Evolutionary conservation across 1,140 invertebrate genomes (phyloP), one percentile per base, ranked within the genome.

Genomic region (Camponotus vicinus): DNA sequence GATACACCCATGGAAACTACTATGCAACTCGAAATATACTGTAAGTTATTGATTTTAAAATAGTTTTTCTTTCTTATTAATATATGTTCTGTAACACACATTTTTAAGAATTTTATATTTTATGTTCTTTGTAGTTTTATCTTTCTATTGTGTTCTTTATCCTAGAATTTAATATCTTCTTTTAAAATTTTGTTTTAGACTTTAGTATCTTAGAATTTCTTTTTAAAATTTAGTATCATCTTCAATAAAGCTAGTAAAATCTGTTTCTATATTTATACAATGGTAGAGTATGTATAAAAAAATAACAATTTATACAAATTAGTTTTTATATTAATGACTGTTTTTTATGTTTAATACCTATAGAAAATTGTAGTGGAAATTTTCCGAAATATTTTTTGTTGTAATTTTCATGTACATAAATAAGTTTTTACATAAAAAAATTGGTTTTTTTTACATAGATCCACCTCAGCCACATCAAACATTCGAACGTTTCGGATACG

Each of bases 401-500:
- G 18, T 34, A 71, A n/a, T 42, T 13, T 32, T 42, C 15, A 71
- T 45, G 27, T 27, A 27, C 27, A 52, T 52, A 52, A 27, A 8
- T 57, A 32, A 11, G 57, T 82, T 71, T 42, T 6, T 34, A 21
- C n/a, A n/a, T n/a, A 42, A 83, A 18, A 4, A 37, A 42, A 3
- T 3, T 55, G 27, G 1, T 57, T 61, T 9, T 18, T 52, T 69
- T 40, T 40, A n/a, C 15, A 7, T 93, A 97, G 97, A 97, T 94
- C 94, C 96, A 2, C 97, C 97, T 6, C 95, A 96, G 83, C 93
- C 93, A 8, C 95, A 87, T 85, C 93, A 80, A 73, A 94, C 92
- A 1, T 96, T 96, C 85, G 96, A 97, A 55, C 96, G 97, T 45
- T 98, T 97, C 90, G 97, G 97, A 3, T 96, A 97, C 55, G 96